Conservation (phyloP, 1,140 invertebrate genomes). For the Aradophagus sp. region DNA sequence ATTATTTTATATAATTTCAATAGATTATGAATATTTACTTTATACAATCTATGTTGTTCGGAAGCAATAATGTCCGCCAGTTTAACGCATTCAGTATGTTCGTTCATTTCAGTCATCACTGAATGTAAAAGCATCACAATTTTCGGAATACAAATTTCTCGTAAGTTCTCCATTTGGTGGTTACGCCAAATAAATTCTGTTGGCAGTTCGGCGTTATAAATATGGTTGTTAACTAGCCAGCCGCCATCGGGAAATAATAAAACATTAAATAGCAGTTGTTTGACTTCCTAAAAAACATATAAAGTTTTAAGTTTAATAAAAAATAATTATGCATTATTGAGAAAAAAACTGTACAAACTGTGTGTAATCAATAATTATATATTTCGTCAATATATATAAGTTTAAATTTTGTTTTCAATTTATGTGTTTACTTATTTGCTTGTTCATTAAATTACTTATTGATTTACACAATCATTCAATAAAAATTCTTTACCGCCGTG, state of each 20-base stretch:
- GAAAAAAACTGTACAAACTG: background rate
- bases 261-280: constrained; percentile 89
- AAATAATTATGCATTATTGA: constrained; percentile 45
- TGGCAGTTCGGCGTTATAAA: constrained; percentile 68
- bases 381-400: background rate
- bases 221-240: constrained; percentile 87
- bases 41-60: constrained; percentile 86
- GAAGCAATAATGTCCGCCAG: constrained; percentile 86
- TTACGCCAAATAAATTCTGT: constrained; percentile 74
- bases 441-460: too few relatives aligned
- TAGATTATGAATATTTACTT: constrained; percentile 75
- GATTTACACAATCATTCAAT: background rate
- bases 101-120: constrained; percentile 84
- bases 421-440: too few relatives aligned
- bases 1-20: constrained; percentile 55
- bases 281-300: constrained; percentile 77
- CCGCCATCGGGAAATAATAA: constrained; percentile 91
- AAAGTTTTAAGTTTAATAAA: constrained; percentile 7
- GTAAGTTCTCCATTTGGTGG: constrained; percentile 83
- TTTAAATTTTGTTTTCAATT: too few relatives aligned
- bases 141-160: constrained; percentile 89
- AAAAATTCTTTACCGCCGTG: constrained; percentile 75
- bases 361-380: constrained; percentile 10
- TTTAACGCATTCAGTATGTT: constrained; percentile 85
- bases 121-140: constrained; percentile 86